phyloP scores from a whole-genome alignment of 2,113 vertebrate species.

The Meleagris gallopavo region DNA sequence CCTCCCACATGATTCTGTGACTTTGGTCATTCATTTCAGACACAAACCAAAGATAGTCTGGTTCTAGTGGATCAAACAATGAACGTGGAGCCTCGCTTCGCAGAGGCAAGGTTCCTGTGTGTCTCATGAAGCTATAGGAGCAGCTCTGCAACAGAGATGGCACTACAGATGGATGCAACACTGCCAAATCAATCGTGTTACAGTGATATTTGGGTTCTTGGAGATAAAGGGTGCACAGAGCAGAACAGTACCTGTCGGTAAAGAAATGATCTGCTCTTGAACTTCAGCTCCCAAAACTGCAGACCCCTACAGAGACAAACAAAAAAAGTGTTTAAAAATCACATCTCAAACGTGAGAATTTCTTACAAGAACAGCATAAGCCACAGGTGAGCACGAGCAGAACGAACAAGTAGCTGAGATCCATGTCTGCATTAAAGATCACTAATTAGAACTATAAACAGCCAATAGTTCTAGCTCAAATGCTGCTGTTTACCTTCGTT shows the following conservation, averaged over 20 bases:
- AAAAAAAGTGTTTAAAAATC: not conserved
- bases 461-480: not conserved
- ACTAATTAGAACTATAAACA: no score
- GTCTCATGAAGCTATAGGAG: not conserved
- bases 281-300: slow-evolving; percentile 86
- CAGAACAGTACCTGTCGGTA: slow-evolving; percentile 86
- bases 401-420: not conserved
- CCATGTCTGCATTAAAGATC: not conserved
- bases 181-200: not conserved
- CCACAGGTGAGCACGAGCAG: rapidly evolving
- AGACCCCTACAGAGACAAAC: slow-evolving; percentile 75
- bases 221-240: not conserved
- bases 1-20: not conserved
- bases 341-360: not conserved
- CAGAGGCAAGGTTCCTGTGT: not conserved
- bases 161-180: not conserved
- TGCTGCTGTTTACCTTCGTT: not conserved
- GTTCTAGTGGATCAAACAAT: not conserved
- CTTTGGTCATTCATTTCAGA: not conserved
- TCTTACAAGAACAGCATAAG: not conserved
- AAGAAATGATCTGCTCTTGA: slow-evolving; percentile 87
- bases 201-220: rapidly evolving
- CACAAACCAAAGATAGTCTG: not conserved
- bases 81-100: not conserved
- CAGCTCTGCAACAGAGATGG: not conserved